These are phyloP conservation scores for Drosophila nigrodunni DNA, from an alignment of 1,140 invertebrate species.

Conservation along the genomic window DNA sequence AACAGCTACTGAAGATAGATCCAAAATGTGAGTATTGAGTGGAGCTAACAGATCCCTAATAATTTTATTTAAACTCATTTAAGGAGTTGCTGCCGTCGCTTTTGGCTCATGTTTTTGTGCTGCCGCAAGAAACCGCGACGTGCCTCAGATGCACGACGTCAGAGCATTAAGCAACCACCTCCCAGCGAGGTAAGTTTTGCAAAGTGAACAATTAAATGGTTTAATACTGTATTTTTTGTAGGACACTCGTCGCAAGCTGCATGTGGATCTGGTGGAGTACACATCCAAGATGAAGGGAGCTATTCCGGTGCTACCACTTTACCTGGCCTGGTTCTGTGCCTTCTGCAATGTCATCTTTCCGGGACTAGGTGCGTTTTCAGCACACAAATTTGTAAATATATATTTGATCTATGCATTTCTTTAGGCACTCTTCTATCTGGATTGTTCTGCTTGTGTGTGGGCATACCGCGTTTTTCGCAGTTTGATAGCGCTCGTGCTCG, in stretches of 20 bases:
- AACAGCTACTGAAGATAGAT: constrained; percentile 41
- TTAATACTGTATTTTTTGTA: constrained; percentile 65
- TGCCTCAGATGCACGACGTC: constrained; percentile 85
- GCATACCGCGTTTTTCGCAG: constrained; percentile 93
- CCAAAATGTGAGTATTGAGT: constrained; percentile 54
- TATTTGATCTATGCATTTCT: neutral
- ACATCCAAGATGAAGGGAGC: constrained; percentile 93
- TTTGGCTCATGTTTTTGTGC: constrained; percentile 73
- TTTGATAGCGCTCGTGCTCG: constrained; percentile 89
- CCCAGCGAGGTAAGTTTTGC: constrained; percentile 86
- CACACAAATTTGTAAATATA: neutral
- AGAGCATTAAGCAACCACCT: constrained; percentile 87
- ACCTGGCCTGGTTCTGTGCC: constrained; percentile 93
- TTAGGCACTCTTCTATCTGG: constrained; percentile 95
- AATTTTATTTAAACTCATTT: neutral
- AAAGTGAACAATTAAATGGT: neutral
- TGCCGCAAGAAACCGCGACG: constrained; percentile 84
- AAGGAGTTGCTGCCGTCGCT: constrained; percentile 78
- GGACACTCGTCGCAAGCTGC: constrained; percentile 93
- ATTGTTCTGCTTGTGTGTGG: constrained; percentile 93
- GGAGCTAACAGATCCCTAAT: neutral
- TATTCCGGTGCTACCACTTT: constrained; percentile 94
- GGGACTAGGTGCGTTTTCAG: constrained; percentile 89
- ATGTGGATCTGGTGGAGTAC: constrained; percentile 91
- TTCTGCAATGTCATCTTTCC: constrained; percentile 94